Percentiles rank a stretch among this genome's conserved stretches.
phyloP scores from a whole-genome alignment of 2,113 vertebrate genomes.

The Leucosticte australis region DNA sequence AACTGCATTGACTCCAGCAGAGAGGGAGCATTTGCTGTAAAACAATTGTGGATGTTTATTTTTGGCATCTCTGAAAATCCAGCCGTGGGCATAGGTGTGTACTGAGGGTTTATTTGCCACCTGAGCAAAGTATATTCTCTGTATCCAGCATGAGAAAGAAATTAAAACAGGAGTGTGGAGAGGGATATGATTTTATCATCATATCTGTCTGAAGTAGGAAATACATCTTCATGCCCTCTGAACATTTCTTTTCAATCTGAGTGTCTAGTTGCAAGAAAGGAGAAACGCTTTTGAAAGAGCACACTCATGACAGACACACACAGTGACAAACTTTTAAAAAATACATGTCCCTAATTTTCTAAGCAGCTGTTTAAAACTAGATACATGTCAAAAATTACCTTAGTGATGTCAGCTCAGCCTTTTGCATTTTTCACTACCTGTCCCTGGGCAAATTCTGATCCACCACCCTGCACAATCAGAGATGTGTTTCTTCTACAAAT shows the following conservation, averaged over 20 bases:
- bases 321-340: conserved; percentile 51
- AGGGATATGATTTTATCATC: neutral
- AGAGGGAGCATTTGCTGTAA: neutral
- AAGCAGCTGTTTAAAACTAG: conserved; percentile 59
- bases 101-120: neutral
- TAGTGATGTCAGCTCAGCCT: conserved; percentile 20
- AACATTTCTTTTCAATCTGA: neutral
- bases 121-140: neutral
- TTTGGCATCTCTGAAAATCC: neutral
- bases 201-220: neutral
- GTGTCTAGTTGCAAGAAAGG: neutral
- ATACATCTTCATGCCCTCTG: neutral
- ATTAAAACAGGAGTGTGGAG: neutral
- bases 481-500: conserved; percentile 55
- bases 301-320: conserved; percentile 24
- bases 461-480: conserved; percentile 3
- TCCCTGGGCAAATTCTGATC: conserved; percentile 47
- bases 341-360: conserved; percentile 51
- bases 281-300: neutral
- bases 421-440: conserved; percentile 64
- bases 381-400: conserved; percentile 48
- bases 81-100: neutral
- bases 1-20: conserved; percentile 3
- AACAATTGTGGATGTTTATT: neutral
- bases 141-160: neutral